Base-by-base conservation (phyloP, 2,113 vertebrate genomes). In the Meleagris gallopavo region DNA sequence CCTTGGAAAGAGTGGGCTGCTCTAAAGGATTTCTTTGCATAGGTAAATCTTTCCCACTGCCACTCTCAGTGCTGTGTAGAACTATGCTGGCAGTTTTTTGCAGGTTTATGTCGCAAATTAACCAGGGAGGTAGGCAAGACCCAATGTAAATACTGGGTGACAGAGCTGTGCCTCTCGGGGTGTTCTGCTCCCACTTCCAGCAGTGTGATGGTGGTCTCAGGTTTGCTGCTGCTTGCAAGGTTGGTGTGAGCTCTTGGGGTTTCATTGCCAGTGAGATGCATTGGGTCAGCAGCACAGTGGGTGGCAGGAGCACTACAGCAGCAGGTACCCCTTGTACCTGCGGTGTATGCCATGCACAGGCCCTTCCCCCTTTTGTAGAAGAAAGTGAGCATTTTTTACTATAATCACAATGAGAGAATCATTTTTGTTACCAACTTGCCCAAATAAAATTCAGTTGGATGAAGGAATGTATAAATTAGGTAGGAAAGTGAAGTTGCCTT, bases 181-280 rank as follows among this genome's bases (percentile, higher is more conserved):
- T 2, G 41, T 66, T 10, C 75, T 81, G 64, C 38, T 65, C 14
- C 15, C 6, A 38, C 60, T 66, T 43, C 61, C 45, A 25, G n/a
- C 3, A 1, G 7, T 29, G 25, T 4, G 15, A 24, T 2, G 2
- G 9, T 21, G 30, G 4, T 21, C 45, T 74, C 4, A 11, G 34
- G 12, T 67, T 77, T 66, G 48, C 27, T 71, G 55, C 65, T 46
- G 32, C 66, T 69, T 20, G 29, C 48, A 55, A 29, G 83, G 29
- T 55, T 18, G 2, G 17, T 1, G 0, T 15, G 38, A 48, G 66
- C 7, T 0, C 29, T 45, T 82, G 54, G 7, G 19, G 18, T 38
- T 43, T 38, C 40, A 4, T 20, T 16, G 5, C 3, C n/a, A 60
- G 4, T 5, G 0, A 1, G 27, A 5, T 32, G 6, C 0, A 0